A percentile compares a stretch with the other conserved stretches of the same genome.
phyloP scores from a whole-genome alignment of 64 coral and sea anemone species.

The Actinia tenebrosa region DNA sequence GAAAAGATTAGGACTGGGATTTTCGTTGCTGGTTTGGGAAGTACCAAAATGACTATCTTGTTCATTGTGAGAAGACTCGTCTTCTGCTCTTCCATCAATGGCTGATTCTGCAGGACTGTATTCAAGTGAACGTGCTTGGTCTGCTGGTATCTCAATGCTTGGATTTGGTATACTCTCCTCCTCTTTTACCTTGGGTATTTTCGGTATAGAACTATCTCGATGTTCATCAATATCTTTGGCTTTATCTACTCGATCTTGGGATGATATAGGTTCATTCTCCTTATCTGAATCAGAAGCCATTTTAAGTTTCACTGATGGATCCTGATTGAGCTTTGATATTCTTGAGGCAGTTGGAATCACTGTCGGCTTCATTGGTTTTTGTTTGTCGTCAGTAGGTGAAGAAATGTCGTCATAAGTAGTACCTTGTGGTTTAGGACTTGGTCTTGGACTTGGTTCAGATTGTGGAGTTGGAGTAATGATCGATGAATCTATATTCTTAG shows the following conservation, averaged over 20 bases:
- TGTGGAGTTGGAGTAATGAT: background rate
- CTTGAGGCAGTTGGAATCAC: background rate
- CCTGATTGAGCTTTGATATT: background rate
- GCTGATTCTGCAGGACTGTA: conserved; percentile 6
- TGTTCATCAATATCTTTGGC: background rate
- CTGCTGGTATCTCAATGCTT: background rate
- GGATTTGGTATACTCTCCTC: conserved; percentile 3
- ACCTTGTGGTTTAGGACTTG: background rate
- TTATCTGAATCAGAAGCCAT: background rate
- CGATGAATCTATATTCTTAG: background rate
- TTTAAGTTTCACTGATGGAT: background rate
- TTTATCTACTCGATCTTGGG: background rate
- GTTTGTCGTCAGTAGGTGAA: background rate
- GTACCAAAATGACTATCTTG: background rate
- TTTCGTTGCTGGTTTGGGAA: background rate
- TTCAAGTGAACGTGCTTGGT: background rate
- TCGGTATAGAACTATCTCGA: background rate
- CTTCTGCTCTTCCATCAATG: background rate
- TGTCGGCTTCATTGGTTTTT: background rate
- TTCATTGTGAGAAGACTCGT: background rate
- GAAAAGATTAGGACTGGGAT: background rate
- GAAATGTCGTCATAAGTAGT: too few relatives aligned
- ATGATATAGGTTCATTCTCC: background rate
- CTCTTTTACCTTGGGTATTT: background rate
- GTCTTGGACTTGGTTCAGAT: background rate